Percentiles rank a stretch among this genome's conserved stretches.
phyloP scores from a whole-genome alignment of 2,888 invertebrate species.

The Phalera bucephala region DNA sequence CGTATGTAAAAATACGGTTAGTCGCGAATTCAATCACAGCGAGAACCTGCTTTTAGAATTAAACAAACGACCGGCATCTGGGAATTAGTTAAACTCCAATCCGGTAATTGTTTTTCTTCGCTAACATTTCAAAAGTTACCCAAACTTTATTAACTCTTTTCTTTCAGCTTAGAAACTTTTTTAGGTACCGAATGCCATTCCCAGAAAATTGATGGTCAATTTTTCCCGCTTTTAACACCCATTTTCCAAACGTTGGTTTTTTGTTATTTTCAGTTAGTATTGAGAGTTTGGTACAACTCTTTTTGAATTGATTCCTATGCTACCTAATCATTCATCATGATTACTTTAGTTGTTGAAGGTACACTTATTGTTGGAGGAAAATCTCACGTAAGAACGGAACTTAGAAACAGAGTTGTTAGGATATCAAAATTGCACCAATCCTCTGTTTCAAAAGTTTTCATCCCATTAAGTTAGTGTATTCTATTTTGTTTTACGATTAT shows the following conservation, averaged over 20 bases:
- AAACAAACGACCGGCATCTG: constrained; percentile 26
- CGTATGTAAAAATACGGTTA: neutral
- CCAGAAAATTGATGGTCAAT: constrained; percentile 67
- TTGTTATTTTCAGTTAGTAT: constrained; percentile 25
- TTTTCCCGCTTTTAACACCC: constrained; percentile 36
- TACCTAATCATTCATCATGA: no score
- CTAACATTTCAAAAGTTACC: constrained; percentile 45
- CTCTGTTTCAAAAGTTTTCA: no score
- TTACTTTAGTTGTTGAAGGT: no score
- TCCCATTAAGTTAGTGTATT: no score
- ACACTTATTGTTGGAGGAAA: no score
- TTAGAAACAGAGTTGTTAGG: no score
- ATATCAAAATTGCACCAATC: no score
- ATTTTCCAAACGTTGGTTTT: constrained; percentile 48
- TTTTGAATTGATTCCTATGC: constrained; percentile 4
- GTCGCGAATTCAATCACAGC: neutral
- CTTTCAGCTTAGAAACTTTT: constrained; percentile 48
- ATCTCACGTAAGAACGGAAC: no score
- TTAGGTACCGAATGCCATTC: constrained; percentile 56
- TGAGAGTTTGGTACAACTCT: constrained; percentile 19
- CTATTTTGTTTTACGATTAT: no score
- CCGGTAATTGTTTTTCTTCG: constrained; percentile 62
- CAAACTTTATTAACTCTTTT: constrained; percentile 59
- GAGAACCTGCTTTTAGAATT: constrained; percentile 1
- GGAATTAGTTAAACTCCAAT: constrained; percentile 49